Percentiles rank a stretch among this genome's conserved stretches.
phyloP scores from a whole-genome alignment of 2,888 invertebrate genomes.

The Ernsta delagoae region DNA sequence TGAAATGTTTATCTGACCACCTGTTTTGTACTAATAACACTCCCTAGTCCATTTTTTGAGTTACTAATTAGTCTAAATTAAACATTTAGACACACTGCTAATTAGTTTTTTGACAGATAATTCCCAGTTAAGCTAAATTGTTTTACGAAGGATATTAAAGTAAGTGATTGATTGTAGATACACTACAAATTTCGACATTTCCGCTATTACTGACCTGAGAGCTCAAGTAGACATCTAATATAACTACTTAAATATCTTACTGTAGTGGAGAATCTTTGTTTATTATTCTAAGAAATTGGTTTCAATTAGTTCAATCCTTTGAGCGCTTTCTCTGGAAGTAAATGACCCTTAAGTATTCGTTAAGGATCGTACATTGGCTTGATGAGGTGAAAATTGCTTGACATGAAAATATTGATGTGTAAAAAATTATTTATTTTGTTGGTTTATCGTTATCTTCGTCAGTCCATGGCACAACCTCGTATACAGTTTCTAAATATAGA shows the following conservation, averaged over 20 bases:
- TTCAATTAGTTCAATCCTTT: too few species aligned
- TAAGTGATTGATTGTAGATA: conserved; percentile 2
- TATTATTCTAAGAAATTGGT: too few species aligned
- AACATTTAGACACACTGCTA: conserved; percentile 27
- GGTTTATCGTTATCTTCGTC: too few species aligned
- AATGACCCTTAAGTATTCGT: too few species aligned
- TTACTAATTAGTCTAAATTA: conserved; percentile 24
- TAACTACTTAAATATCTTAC: not conserved
- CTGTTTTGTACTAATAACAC: conserved; percentile 23
- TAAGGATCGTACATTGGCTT: too few species aligned
- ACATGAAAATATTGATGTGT: too few species aligned
- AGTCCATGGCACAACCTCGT: too few species aligned
- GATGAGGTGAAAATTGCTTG: too few species aligned
- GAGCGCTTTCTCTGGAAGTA: too few species aligned
- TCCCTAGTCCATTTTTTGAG: conserved; percentile 24
- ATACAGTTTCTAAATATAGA: too few species aligned
- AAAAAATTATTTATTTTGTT: too few species aligned
- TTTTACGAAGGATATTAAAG: conserved; percentile 24
- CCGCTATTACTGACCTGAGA: not conserved
- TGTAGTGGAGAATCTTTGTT: too few species aligned
- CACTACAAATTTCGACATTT: not conserved
- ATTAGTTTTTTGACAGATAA: conserved; percentile 36
- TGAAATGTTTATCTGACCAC: conserved; percentile 6
- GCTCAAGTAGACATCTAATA: not conserved
- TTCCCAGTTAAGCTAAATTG: conserved; percentile 35